phyloP scores from a whole-genome alignment of 2,797 vertebrate genomes.

The Syncerus caffer region DNA sequence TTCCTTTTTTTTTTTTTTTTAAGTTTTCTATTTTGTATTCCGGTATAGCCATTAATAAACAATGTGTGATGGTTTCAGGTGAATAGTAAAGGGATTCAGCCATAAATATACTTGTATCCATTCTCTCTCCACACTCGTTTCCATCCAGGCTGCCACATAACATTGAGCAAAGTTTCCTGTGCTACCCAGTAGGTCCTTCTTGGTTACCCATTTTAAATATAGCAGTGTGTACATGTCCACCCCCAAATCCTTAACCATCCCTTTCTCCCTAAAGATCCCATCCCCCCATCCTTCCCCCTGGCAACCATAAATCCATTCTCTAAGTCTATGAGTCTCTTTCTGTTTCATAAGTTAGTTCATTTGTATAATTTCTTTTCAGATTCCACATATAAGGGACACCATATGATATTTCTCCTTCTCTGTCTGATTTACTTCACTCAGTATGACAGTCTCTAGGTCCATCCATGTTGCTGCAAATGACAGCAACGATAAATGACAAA shows the following conservation, averaged over 20 bases:
- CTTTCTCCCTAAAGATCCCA: not conserved
- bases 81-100: not conserved
- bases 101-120: not conserved
- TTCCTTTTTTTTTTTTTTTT: not conserved
- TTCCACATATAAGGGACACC: not conserved
- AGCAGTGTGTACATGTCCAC: not conserved
- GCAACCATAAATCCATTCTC: not conserved
- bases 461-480: not conserved
- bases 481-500: no score
- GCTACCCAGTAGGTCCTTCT: not conserved
- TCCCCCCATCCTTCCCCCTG: not conserved
- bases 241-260: not conserved
- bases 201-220: not conserved
- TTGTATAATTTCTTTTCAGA: not conserved
- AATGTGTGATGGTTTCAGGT: not conserved
- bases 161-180: not conserved
- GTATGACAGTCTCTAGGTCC: not conserved
- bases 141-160: not conserved
- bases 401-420: not conserved
- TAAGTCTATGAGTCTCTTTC: not conserved
- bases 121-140: not conserved
- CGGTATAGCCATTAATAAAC: not conserved
- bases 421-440: not conserved
- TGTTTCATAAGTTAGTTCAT: not conserved
- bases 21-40: not conserved